These are phyloP conservation scores for Turnix velox DNA, from an alignment of 2,113 vertebrate species.

Conservation along the genomic window DNA sequence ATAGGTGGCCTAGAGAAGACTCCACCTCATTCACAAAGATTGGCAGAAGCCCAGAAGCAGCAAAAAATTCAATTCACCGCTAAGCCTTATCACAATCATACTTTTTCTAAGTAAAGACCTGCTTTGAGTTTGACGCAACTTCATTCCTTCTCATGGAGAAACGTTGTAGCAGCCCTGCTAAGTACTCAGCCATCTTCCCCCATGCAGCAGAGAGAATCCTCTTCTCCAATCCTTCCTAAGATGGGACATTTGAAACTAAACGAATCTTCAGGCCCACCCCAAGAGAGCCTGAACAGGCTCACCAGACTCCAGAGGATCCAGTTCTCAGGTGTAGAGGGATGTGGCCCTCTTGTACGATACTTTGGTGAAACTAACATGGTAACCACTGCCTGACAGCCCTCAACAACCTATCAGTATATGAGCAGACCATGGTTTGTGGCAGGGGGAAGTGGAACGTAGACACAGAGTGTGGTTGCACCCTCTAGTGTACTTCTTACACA, in stretches of 20 bases:
- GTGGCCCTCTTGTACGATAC: background rate
- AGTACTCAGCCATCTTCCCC: background rate
- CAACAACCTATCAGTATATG: fast-evolving
- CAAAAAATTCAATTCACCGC: background rate
- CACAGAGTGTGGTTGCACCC: fast-evolving
- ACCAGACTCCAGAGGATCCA: fast-evolving
- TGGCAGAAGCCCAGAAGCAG: background rate
- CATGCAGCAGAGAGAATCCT: background rate
- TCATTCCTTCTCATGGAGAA: background rate
- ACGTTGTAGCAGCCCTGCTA: background rate
- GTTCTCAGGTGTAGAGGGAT: background rate
- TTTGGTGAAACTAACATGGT: fast-evolving
- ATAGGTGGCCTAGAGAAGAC: background rate
- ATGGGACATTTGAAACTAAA: background rate
- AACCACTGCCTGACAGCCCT: background rate
- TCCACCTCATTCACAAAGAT: background rate
- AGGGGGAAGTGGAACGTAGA: background rate
- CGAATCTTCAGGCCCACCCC: background rate
- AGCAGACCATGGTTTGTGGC: background rate
- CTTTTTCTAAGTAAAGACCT: background rate
- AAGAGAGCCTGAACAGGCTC: background rate
- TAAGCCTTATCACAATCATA: background rate
- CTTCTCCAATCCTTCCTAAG: background rate
- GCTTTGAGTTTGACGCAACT: background rate
- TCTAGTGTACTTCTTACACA: background rate